Conservation (phyloP, 30 jellyfish, hydroid and myxozoan genomes). For the Pelagia noctiluca region DNA sequence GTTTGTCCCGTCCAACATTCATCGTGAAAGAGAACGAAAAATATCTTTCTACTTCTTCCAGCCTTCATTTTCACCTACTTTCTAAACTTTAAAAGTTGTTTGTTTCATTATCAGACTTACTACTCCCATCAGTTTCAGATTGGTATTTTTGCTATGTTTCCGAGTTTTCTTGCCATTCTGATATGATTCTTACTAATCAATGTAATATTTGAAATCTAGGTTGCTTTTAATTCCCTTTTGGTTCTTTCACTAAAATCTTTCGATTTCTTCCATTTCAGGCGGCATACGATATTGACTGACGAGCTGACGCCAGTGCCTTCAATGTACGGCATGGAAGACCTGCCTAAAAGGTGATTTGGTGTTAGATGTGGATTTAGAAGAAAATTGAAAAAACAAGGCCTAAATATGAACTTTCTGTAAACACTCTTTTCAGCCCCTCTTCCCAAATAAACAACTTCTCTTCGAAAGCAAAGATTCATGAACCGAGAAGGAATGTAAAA, state of each 20-base stretch:
- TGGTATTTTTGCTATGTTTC: not conserved
- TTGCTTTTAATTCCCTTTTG: not conserved
- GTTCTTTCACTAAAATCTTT: not conserved
- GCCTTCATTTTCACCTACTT: too few relatives aligned
- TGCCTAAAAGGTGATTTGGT: not conserved
- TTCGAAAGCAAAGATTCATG: too few relatives aligned
- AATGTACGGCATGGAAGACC: slow-evolving; percentile 1
- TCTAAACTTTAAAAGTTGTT: too few relatives aligned
- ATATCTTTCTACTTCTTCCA: too few relatives aligned
- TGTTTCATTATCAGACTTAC: not conserved
- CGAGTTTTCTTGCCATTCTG: not conserved
- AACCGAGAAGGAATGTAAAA: too few relatives aligned
- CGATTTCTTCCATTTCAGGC: not conserved
- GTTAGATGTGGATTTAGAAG: not conserved
- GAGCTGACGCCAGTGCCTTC: not conserved
- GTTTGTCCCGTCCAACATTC: too few relatives aligned
- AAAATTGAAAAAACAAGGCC: not conserved
- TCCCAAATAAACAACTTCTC: not conserved
- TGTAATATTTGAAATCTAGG: not conserved
- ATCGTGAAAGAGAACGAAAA: too few relatives aligned
- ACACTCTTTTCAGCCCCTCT: not conserved
- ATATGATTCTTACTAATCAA: too few relatives aligned
- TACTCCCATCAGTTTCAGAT: not conserved
- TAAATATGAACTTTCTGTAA: not conserved
- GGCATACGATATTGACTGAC: not conserved